phyloP scores from a whole-genome alignment of 2,113 vertebrate species.

The Aegithalos caudatus region DNA sequence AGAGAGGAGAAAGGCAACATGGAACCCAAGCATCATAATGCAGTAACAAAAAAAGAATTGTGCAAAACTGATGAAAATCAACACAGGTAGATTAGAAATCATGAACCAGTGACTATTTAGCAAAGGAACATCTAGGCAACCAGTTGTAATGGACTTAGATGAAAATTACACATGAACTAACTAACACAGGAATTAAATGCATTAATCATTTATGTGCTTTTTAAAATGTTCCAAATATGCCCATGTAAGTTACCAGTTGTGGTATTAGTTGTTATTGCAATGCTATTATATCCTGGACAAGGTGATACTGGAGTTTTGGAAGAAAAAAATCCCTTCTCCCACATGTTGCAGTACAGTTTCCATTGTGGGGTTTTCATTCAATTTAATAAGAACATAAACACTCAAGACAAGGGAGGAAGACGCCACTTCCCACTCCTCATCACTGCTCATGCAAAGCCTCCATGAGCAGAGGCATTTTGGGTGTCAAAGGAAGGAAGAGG shows the following conservation, averaged over 20 bases:
- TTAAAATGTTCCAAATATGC: neutral
- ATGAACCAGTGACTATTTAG: neutral
- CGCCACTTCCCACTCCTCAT: neutral
- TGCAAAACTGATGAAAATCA: neutral
- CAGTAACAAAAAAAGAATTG: neutral
- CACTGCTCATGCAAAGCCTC: neutral
- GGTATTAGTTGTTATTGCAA: neutral
- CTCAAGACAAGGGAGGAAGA: neutral
- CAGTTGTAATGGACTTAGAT: neutral
- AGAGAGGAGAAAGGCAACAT: neutral
- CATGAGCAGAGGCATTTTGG: neutral
- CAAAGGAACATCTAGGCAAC: fast-evolving
- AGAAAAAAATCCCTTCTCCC: neutral
- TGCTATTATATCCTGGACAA: neutral
- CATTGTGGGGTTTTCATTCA: neutral
- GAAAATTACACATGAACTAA: neutral
- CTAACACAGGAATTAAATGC: neutral
- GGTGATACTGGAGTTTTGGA: neutral
- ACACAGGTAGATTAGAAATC: neutral
- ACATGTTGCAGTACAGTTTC: neutral
- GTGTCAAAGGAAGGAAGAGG: neutral
- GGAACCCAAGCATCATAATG: neutral
- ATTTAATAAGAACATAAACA: neutral
- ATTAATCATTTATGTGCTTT: neutral
- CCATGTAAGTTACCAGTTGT: neutral